phyloP scores from a whole-genome alignment of 37 sponge, comb jelly and placozoan species.

The Agelas oroides region DNA sequence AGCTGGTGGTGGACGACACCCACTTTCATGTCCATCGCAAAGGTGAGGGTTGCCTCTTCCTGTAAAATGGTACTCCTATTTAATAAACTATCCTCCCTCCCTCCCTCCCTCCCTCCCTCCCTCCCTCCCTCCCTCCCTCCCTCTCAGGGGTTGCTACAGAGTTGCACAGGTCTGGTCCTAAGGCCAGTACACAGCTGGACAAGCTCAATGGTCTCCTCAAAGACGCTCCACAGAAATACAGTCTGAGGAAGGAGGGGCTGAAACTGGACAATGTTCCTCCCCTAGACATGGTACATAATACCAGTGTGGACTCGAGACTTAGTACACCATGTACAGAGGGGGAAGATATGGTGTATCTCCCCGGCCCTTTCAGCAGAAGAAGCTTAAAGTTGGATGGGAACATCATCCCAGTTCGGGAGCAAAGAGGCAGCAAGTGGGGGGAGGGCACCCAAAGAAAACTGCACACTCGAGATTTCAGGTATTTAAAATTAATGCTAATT shows the following conservation, averaged over 20 bases:
- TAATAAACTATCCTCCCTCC: neutral
- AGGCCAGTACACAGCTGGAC: constrained; percentile 64
- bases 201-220: constrained; percentile 83
- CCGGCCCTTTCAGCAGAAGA: constrained; percentile 39
- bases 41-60: neutral
- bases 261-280: constrained; percentile 42
- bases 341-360: constrained; percentile 18
- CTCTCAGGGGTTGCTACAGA: constrained; percentile 37
- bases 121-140: too few species aligned
- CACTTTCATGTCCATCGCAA: constrained; percentile 44
- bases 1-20: constrained; percentile 75
- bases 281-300: constrained; percentile 31
- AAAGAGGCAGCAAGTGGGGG: neutral
- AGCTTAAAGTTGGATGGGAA: constrained; percentile 73
- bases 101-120: too few species aligned
- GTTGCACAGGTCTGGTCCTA: constrained; percentile 36
- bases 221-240: constrained; percentile 73
- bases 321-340: neutral
- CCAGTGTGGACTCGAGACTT: constrained; percentile 9
- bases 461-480: constrained; percentile 4
- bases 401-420: constrained; percentile 50
- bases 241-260: constrained; percentile 36
- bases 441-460: neutral
- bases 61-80: neutral
- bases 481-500: too few species aligned